These are phyloP conservation scores for Macrobrachium rosenbergii DNA, from an alignment of 1,140 invertebrate genomes.

Conservation along the genomic window DNA sequence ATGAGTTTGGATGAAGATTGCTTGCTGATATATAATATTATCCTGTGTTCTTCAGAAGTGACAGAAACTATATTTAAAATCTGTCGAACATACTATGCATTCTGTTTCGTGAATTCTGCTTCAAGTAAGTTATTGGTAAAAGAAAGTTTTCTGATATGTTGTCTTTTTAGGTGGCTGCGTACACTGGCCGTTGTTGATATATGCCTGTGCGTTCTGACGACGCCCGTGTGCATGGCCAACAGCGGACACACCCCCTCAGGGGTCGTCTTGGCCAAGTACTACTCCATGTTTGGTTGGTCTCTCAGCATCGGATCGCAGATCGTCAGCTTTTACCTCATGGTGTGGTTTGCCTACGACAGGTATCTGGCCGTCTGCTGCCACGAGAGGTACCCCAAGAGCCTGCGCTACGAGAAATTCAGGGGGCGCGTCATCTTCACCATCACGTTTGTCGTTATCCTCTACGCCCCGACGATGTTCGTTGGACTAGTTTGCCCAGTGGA, in stretches of 20 bases:
- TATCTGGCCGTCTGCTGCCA: constrained; percentile 52
- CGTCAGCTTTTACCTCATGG: constrained; percentile 56
- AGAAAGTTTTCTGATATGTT: not conserved
- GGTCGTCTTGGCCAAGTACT: constrained; percentile 24
- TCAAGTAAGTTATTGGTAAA: not conserved
- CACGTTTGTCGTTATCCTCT: constrained; percentile 25
- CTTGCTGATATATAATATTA: too few species aligned
- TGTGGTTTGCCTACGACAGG: constrained; percentile 48
- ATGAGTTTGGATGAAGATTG: too few species aligned
- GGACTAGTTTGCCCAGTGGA: constrained; percentile 3
- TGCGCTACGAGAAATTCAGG: not conserved
- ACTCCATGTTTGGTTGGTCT: constrained; percentile 53
- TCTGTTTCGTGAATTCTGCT: too few species aligned
- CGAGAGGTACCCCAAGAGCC: constrained; percentile 33
- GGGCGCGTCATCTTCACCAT: constrained; percentile 6
- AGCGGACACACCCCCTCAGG: constrained; percentile 7
- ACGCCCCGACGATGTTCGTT: constrained; percentile 35
- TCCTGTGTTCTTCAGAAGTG: too few species aligned
- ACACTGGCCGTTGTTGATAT: constrained; percentile 39
- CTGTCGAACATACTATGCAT: too few species aligned
- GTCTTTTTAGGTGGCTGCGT: constrained; percentile 30
- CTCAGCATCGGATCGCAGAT: constrained; percentile 48
- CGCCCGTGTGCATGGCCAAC: constrained; percentile 41
- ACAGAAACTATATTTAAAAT: too few species aligned
- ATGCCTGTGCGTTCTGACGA: constrained; percentile 35